phyloP scores from a whole-genome alignment of 2,797 vertebrate species.

The Fistularia tabacaria region DNA sequence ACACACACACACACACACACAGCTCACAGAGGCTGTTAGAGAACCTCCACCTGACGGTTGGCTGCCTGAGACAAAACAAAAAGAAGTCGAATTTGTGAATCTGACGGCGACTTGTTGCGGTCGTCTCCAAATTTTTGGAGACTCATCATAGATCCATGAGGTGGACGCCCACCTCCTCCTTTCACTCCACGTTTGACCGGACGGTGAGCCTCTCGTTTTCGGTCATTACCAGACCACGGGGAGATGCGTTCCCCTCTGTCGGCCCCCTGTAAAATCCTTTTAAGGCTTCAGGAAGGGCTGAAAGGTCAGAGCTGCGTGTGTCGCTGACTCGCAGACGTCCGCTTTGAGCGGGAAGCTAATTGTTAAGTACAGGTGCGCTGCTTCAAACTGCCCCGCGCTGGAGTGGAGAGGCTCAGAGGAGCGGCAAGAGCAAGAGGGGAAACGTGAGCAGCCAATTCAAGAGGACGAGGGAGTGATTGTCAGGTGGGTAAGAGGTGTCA shows the following conservation, averaged over 20 bases:
- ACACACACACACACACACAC: not conserved
- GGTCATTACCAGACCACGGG: too few species aligned
- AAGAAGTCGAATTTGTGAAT: too few species aligned
- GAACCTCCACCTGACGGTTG: too few species aligned
- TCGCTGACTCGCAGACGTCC: constrained; percentile 33
- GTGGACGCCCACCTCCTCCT: too few species aligned
- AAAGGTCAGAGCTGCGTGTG: not conserved
- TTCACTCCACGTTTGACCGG: too few species aligned
- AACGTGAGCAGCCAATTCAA: not conserved
- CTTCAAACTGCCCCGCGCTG: constrained; percentile 27
- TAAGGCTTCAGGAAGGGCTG: not conserved
- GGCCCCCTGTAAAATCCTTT: not conserved
- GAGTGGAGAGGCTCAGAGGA: constrained; percentile 1
- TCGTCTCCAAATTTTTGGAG: too few species aligned
- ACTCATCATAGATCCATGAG: too few species aligned
- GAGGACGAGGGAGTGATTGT: constrained; percentile 1
- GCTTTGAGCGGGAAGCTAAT: constrained; percentile 38
- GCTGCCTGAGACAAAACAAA: too few species aligned
- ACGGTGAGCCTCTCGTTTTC: too few species aligned
- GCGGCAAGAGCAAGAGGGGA: not conserved
- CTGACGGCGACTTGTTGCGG: too few species aligned
- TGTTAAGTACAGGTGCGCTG: constrained; percentile 39
- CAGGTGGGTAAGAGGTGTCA: too few species aligned
- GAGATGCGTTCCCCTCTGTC: too few species aligned
- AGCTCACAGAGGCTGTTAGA: not conserved